Base-by-base conservation (phyloP, 2,113 vertebrate species). In the Nasalis larvatus region DNA sequence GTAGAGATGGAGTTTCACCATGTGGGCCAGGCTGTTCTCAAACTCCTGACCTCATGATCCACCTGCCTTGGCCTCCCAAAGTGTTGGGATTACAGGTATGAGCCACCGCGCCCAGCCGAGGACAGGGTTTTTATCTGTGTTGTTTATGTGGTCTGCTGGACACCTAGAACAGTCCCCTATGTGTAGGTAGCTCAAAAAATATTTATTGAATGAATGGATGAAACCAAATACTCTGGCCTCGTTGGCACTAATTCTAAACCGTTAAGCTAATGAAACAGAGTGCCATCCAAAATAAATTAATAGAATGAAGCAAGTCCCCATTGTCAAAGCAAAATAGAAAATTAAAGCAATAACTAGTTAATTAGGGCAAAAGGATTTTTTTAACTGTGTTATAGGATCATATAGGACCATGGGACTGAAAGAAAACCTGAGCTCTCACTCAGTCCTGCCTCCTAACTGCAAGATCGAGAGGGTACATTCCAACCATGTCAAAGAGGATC, bases 311-410 rank as follows among this genome's bases (percentile, higher is more conserved):
- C 45, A 94, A 83, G 54, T 82, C n/a, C 82, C 58, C 6, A 54
- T 21, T 88, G 81, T 47, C 66, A 85, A 94, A 96, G 66, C 58
- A 85, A 96, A 96, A 81, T 47, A 73, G 90, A 95, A 95, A 96
- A 97, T 86, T 80, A 92, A 83, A 90, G 49, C 71, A 88, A 73
- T 88, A 92, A 84, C 35, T 11, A 30, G 8, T 66, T 92, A 85
- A 81, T 85, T 73, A 63, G 77, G 94, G n/a, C 69, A 91, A 96
- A 97, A 52, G 40, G 20, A 30, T 32, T 87, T 93, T 40, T 54
- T 58, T 66, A 2, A 35, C 52, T 87, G 45, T 89, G 30, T 88
- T 82, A 45, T 6, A 89, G 56, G 60, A 68, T 94, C 49, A 25
- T 37, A 92, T 47, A 81, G 81, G 82, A 81, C 88, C 35, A 42